phyloP scores from a whole-genome alignment of 2,888 invertebrate species.

The Odontocolon sp. region DNA sequence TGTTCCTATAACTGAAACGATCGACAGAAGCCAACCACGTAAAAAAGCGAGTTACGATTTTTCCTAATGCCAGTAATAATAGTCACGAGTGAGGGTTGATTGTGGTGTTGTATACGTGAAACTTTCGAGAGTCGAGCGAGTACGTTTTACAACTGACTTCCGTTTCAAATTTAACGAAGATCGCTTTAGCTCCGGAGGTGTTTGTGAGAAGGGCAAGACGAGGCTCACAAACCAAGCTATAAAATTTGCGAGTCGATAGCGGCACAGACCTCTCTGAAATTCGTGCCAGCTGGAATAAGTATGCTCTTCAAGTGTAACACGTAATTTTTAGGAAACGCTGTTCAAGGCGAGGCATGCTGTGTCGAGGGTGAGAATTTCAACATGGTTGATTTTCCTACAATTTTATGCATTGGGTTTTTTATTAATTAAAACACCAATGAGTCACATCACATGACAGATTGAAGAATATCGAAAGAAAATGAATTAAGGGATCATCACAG shows the following conservation, averaged over 20 bases:
- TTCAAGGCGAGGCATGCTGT: not conserved
- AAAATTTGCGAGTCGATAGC: conserved; percentile 44
- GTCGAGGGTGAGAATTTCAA: not conserved
- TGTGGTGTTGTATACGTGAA: conserved; percentile 42
- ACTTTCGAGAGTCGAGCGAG: conserved; percentile 38
- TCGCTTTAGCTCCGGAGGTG: conserved; percentile 39
- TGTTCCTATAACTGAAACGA: conserved; percentile 13
- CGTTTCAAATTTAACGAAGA: conserved; percentile 69
- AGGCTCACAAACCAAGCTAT: conserved; percentile 52
- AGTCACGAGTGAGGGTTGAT: not conserved
- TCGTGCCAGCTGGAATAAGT: conserved; percentile 54
- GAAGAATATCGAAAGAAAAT: too few species aligned
- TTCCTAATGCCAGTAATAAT: conserved; percentile 57
- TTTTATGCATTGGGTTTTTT: too few species aligned
- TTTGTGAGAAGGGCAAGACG: conserved; percentile 36
- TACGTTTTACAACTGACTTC: conserved; percentile 66
- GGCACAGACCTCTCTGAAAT: conserved; percentile 49
- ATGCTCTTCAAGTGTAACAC: conserved; percentile 36
- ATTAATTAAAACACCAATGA: too few species aligned
- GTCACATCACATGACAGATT: too few species aligned
- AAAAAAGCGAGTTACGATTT: conserved; percentile 54
- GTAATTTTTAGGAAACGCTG: conserved; percentile 36
- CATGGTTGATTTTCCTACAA: too few species aligned
- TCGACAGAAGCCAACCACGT: not conserved
- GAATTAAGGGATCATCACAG: too few species aligned